Evolutionary conservation across 2,113 vertebrate species (phyloP).

Genomic region (Ahaetulla prasina): DNA sequence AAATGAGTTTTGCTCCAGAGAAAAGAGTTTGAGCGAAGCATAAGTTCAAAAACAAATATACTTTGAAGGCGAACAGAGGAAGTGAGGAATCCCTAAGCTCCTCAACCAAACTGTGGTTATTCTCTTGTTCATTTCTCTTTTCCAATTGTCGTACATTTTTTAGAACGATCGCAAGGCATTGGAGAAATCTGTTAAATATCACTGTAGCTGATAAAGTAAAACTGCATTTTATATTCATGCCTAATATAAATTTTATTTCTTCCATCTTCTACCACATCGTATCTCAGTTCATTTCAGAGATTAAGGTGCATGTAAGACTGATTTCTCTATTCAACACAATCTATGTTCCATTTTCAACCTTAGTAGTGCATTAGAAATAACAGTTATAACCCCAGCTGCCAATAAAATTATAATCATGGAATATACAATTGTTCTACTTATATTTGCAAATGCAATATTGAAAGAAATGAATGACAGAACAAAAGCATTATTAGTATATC

Average conservation of each 20-base stretch:
- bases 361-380: constrained; percentile 55
- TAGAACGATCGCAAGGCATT: constrained; percentile 12
- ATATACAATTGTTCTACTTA: constrained; percentile 60
- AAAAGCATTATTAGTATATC: constrained; percentile 45
- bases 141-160: constrained; percentile 35
- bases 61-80: constrained; percentile 29
- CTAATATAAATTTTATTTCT: constrained; percentile 47
- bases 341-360: constrained; percentile 57
- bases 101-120: not conserved
- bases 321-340: constrained; percentile 40
- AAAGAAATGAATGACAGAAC: constrained; percentile 53
- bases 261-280: constrained; percentile 56
- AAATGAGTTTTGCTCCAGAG: not conserved
- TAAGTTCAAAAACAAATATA: constrained; percentile 11
- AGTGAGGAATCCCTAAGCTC: not conserved
- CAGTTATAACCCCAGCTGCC: constrained; percentile 68
- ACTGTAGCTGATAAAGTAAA: constrained; percentile 54
- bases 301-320: constrained; percentile 55
- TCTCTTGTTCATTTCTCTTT: constrained; percentile 4
- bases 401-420: constrained; percentile 66
- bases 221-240: constrained; percentile 57
- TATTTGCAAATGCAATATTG: constrained; percentile 52
- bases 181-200: constrained; percentile 43
- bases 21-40: constrained; percentile 6
- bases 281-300: constrained; percentile 60